Percentiles rank a stretch among this genome's conserved stretches.
phyloP scores from a whole-genome alignment of 1,140 invertebrate species.

The Bombus turneri region DNA sequence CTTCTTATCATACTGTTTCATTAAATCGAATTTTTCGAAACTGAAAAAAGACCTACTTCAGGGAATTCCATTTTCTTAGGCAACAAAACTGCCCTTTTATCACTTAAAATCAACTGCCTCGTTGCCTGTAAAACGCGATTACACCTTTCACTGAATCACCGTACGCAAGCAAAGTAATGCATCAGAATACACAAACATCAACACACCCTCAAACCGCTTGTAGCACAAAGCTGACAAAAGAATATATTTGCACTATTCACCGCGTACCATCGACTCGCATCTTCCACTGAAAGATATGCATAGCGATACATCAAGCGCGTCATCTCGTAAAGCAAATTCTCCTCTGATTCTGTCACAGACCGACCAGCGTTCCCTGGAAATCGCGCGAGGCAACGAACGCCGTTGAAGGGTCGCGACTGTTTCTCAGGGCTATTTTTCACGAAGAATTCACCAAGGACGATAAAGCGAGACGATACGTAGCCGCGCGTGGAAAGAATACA shows the following conservation, averaged over 20 bases:
- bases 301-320: neutral
- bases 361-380: neutral
- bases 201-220: neutral
- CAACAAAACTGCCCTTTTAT: too few species aligned
- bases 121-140: neutral
- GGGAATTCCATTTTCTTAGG: too few species aligned
- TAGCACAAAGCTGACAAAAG: neutral
- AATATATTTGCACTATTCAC: neutral
- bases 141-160: neutral
- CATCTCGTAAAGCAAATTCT: slow-evolving; percentile 7
- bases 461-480: neutral
- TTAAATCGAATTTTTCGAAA: too few species aligned
- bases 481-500: neutral
- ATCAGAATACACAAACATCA: neutral
- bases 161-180: neutral
- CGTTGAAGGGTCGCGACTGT: neutral
- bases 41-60: too few species aligned
- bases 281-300: neutral
- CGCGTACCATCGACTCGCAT: neutral
- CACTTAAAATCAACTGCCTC: too few species aligned
- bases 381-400: neutral
- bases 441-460: neutral
- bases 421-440: neutral
- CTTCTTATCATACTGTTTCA: too few species aligned
- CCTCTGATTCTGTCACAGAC: neutral